A percentile compares a stretch with the other conserved stretches of the same genome.
These are phyloP conservation scores for Parnassius smintheus DNA, from an alignment of 2,888 invertebrate genomes.

Conservation along the genomic window DNA sequence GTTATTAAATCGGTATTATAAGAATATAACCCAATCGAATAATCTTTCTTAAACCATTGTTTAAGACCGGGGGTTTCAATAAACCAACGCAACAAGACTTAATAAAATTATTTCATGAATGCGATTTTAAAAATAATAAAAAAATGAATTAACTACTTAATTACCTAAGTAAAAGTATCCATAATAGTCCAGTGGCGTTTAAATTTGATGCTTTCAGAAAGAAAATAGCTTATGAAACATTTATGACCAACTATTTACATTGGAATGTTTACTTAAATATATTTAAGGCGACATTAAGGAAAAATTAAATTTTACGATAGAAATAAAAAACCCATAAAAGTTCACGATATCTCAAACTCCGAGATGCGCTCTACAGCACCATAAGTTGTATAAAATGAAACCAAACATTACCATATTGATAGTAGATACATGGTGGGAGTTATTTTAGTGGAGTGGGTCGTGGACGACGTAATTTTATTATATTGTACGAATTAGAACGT, in stretches of 20 bases:
- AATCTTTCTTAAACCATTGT: no score
- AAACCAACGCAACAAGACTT: no score
- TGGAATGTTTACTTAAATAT: conserved; percentile 19
- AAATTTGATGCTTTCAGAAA: background rate
- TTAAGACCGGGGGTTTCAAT: no score
- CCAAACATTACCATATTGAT: conserved; percentile 14
- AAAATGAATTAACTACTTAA: no score
- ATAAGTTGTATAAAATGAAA: conserved; percentile 14
- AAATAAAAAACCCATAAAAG: conserved; percentile 21
- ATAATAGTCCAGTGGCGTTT: background rate
- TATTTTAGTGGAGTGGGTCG: background rate
- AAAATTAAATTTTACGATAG: conserved; percentile 18
- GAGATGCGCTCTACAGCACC: conserved; percentile 10
- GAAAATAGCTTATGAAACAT: background rate
- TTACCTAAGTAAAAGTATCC: background rate
- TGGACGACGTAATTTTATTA: no score
- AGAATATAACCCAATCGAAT: no score
- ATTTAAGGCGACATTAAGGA: conserved; percentile 10
- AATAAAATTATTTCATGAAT: no score
- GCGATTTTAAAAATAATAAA: no score
- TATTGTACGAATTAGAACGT: no score
- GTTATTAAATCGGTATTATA: no score
- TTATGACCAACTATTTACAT: conserved; percentile 16
- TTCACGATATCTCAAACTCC: background rate
- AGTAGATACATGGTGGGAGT: background rate